Conservation (phyloP, 2,113 vertebrate species). For the Amphiprion percula region DNA sequence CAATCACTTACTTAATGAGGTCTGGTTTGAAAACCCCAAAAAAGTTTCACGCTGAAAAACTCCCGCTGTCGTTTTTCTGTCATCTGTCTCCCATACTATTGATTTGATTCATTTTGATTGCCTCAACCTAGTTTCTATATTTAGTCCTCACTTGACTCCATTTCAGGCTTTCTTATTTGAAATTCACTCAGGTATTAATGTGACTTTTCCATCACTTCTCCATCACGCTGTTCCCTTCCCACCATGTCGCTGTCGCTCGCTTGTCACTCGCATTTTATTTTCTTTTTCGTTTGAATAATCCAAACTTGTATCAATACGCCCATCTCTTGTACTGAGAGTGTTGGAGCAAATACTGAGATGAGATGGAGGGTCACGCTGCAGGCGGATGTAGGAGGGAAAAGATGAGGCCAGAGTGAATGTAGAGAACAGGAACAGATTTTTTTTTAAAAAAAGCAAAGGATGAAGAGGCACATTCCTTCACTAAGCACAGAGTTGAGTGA, state of each 20-base stretch:
- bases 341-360: constrained; percentile 27
- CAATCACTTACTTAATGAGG: constrained; percentile 47
- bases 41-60: constrained; percentile 12
- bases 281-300: constrained; percentile 17
- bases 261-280: neutral
- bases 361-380: neutral
- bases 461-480: neutral
- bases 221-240: neutral
- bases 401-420: constrained; percentile 1
- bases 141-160: neutral
- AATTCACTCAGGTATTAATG: constrained; percentile 4
- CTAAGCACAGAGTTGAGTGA: constrained; percentile 16
- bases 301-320: neutral
- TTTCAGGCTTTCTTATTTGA: neutral
- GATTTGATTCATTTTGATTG: neutral
- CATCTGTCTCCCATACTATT: neutral
- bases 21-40: constrained; percentile 21
- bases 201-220: neutral
- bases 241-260: neutral
- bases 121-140: neutral
- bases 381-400: constrained; percentile 1
- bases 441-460: neutral
- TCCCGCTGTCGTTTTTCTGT: neutral
- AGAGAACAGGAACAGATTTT: no score
- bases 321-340: neutral